These are phyloP conservation scores for Helicorthomorpha holstii DNA, from an alignment of 1,140 invertebrate genomes.

Conservation along the genomic window DNA sequence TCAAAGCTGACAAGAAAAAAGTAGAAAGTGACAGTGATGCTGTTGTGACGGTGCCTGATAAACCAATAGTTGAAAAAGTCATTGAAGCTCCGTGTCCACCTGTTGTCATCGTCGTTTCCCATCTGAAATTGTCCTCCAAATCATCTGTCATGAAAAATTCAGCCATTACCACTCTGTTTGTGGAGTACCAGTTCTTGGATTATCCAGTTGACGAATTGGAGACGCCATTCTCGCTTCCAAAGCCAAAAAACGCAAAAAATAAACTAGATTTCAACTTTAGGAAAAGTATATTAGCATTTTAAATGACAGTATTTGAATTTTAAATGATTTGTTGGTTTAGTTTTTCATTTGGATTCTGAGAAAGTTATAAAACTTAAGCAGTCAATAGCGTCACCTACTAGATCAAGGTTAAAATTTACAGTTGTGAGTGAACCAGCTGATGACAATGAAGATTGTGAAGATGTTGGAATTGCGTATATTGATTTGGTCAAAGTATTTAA, in stretches of 20 bases:
- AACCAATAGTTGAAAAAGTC: too few relatives aligned
- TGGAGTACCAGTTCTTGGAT: slow-evolving; percentile 28
- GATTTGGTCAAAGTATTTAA: too few relatives aligned
- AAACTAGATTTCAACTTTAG: slow-evolving; percentile 26
- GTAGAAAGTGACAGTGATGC: neutral
- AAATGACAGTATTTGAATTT: neutral
- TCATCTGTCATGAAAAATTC: slow-evolving; percentile 20
- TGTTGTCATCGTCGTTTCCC: neutral
- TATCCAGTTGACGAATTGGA: slow-evolving; percentile 26
- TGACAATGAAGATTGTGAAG: slow-evolving; percentile 13
- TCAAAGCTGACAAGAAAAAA: too few relatives aligned
- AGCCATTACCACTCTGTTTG: slow-evolving; percentile 24
- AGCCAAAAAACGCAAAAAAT: slow-evolving; percentile 21
- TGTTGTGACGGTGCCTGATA: neutral
- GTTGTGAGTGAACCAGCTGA: slow-evolving; percentile 14
- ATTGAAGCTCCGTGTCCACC: too few relatives aligned
- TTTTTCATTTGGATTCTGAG: neutral
- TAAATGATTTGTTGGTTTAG: neutral
- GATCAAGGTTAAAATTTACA: slow-evolving; percentile 10
- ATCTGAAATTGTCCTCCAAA: too few relatives aligned
- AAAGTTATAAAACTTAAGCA: neutral
- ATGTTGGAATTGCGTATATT: slow-evolving; percentile 11
- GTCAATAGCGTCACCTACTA: neutral
- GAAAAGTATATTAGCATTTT: slow-evolving; percentile 6
- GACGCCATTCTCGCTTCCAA: slow-evolving; percentile 28